Percentiles rank a stretch among this genome's conserved stretches.
These are phyloP conservation scores for Caenorhabditis remanei DNA, from an alignment of 1,140 invertebrate genomes.

Conservation along the genomic window DNA sequence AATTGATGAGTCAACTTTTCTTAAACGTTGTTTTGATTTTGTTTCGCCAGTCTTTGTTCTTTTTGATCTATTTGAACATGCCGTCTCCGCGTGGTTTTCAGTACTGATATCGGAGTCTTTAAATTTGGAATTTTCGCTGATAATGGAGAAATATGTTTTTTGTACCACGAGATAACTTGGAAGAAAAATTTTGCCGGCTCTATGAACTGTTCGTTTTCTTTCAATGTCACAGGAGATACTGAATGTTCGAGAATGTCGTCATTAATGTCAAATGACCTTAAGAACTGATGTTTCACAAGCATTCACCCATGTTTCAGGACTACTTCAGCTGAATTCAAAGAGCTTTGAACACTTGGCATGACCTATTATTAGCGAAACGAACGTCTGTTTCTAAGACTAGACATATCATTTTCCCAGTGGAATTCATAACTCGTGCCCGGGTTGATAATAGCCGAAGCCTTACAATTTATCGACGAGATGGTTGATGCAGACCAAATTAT, in stretches of 20 bases:
- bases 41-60: background rate
- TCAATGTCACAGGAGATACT: background rate
- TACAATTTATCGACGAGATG: background rate
- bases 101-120: background rate
- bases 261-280: no score
- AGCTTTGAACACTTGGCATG: no score
- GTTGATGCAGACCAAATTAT: background rate
- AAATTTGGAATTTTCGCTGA: background rate
- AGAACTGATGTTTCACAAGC: no score
- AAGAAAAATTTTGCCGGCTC: background rate
- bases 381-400: no score
- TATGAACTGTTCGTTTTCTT: background rate
- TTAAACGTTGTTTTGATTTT: background rate
- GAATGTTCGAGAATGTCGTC: background rate
- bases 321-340: no score
- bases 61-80: constrained; percentile 18
- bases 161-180: background rate
- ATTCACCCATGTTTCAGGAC: no score
- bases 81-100: background rate
- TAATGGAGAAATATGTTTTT: constrained; percentile 14
- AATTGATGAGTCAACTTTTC: background rate
- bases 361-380: no score
- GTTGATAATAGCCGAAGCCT: background rate
- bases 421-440: no score
- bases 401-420: no score